phyloP scores from a whole-genome alignment of 2,113 vertebrate species.

The Chionomys nivalis region DNA sequence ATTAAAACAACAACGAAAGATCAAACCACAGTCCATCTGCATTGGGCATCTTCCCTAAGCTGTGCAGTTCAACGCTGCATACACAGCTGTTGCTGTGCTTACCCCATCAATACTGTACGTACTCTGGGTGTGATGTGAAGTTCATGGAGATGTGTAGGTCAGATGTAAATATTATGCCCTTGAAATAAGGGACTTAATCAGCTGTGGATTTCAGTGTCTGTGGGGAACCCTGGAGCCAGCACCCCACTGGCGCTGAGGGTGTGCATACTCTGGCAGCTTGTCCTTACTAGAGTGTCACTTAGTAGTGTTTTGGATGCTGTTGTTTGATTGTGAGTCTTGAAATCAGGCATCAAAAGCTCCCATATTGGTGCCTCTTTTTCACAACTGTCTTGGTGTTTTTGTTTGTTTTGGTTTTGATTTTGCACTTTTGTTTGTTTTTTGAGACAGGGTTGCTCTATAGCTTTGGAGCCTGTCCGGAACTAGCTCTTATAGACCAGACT shows the following conservation, averaged over 20 bases:
- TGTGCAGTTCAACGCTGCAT: neutral
- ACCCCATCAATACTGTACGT: neutral
- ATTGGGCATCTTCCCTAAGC: neutral
- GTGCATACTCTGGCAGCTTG: neutral
- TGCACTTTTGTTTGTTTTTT: too few relatives aligned
- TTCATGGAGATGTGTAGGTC: neutral
- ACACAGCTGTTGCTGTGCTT: neutral
- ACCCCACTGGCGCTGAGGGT: neutral
- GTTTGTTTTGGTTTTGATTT: neutral
- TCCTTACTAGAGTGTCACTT: too few relatives aligned
- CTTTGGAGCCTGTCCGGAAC: too few relatives aligned
- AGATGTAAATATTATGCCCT: neutral
- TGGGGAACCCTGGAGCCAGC: too few relatives aligned
- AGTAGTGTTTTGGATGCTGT: neutral
- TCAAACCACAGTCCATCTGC: neutral
- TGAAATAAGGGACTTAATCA: neutral
- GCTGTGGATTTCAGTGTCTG: neutral
- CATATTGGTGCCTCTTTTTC: neutral
- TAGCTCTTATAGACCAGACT: too few relatives aligned
- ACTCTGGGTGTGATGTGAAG: too few relatives aligned
- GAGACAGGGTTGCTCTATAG: too few relatives aligned
- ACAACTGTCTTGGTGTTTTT: neutral
- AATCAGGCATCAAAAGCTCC: neutral
- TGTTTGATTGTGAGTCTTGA: neutral
- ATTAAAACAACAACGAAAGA: neutral